phyloP scores from a whole-genome alignment of 1,140 invertebrate genomes.

The Lutraria rhynchaena region DNA sequence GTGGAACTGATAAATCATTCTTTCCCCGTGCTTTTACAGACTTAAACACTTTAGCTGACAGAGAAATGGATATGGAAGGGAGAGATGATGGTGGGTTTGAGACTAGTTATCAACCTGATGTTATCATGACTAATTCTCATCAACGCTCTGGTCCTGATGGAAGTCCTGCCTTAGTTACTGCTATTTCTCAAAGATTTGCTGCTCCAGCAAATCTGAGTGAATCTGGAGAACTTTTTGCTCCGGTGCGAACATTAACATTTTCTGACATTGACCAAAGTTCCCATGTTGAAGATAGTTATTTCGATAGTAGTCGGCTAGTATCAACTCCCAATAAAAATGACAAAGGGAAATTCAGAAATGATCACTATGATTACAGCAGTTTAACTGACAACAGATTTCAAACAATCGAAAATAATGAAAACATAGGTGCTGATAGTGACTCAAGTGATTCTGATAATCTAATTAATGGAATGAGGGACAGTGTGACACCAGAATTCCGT shows the following conservation, averaged over 20 bases:
- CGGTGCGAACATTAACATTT: slow-evolving; percentile 50
- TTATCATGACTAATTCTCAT: slow-evolving; percentile 46
- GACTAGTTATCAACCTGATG: slow-evolving; percentile 43
- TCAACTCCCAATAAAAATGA: slow-evolving; percentile 45
- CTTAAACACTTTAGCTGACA: not conserved
- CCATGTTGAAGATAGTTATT: slow-evolving; percentile 47
- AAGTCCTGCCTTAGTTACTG: slow-evolving; percentile 35
- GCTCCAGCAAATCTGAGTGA: slow-evolving; percentile 43
- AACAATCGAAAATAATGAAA: not conserved
- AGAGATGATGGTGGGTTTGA: not conserved
- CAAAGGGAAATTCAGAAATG: not conserved
- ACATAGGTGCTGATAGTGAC: slow-evolving; percentile 1
- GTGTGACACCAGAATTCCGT: slow-evolving; percentile 38
- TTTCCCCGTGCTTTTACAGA: slow-evolving; percentile 50
- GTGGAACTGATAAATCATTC: slow-evolving; percentile 40
- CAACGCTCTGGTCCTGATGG: slow-evolving; percentile 52
- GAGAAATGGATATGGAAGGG: slow-evolving; percentile 5
- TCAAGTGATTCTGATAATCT: slow-evolving; percentile 49
- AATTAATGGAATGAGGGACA: slow-evolving; percentile 5
- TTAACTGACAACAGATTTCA: not conserved
- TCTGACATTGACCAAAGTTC: slow-evolving; percentile 57
- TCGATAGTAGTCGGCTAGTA: slow-evolving; percentile 45
- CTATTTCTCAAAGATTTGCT: slow-evolving; percentile 27
- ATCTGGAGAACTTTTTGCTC: slow-evolving; percentile 48
- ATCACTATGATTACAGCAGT: slow-evolving; percentile 27